These are phyloP conservation scores for Tetraneura akinire DNA, from an alignment of 1,140 invertebrate genomes.

Conservation along the genomic window DNA sequence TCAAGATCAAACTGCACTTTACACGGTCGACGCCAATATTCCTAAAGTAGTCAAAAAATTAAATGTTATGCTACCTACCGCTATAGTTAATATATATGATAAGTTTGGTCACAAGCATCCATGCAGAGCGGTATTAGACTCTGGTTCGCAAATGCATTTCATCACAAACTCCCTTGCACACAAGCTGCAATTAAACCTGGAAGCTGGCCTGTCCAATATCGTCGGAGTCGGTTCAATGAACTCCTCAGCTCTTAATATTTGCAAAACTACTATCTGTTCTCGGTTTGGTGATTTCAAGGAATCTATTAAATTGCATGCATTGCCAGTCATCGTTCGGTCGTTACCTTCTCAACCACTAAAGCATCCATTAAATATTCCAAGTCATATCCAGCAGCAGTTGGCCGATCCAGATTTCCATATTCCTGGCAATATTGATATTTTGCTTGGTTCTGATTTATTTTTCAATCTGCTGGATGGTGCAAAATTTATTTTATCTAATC, in stretches of 20 bases:
- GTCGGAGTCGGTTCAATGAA: neutral
- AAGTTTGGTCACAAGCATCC: neutral
- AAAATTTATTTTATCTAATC: neutral
- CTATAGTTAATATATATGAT: neutral
- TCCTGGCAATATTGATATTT: neutral
- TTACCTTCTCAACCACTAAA: neutral
- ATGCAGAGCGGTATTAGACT: constrained; percentile 12
- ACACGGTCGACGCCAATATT: neutral
- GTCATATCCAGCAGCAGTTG: neutral
- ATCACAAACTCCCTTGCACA: too few relatives aligned
- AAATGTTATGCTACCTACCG: neutral
- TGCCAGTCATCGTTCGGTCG: neutral
- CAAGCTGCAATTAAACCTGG: neutral
- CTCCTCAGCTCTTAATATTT: neutral
- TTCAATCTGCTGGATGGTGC: neutral
- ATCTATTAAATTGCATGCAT: neutral
- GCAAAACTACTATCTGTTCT: neutral
- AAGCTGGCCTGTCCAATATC: neutral
- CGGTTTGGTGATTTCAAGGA: neutral
- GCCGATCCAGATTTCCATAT: neutral
- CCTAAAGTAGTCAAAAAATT: neutral
- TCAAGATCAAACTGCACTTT: neutral
- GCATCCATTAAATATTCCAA: neutral
- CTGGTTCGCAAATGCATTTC: neutral
- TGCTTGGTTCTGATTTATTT: neutral